Percentiles rank a stretch among this genome's conserved stretches.
These are phyloP conservation scores for Hemithea aestivaria DNA, from an alignment of 2,888 invertebrate species.

Conservation along the genomic window DNA sequence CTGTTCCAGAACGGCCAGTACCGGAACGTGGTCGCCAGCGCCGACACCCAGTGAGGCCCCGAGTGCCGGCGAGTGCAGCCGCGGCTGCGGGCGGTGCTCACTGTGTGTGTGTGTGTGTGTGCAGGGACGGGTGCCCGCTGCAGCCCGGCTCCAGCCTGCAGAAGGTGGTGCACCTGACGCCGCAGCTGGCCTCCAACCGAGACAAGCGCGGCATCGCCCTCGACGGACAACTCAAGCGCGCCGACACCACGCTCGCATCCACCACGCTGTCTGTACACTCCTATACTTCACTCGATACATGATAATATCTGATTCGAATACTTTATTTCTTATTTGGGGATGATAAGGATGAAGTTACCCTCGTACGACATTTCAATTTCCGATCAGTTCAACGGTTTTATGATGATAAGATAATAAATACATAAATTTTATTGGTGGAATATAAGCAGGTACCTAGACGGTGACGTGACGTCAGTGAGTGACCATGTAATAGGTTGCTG, in stretches of 20 bases:
- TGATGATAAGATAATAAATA: too few relatives aligned
- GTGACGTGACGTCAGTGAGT: not conserved
- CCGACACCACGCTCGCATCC: conserved; percentile 92
- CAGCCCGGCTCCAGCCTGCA: conserved; percentile 92
- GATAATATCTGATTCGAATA: too few relatives aligned
- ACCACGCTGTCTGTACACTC: conserved; percentile 88
- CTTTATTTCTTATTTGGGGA: too few relatives aligned
- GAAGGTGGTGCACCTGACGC: conserved; percentile 92
- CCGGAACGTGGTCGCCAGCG: conserved; percentile 90
- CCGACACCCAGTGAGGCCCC: conserved; percentile 91
- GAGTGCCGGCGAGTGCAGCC: conserved; percentile 66
- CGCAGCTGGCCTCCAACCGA: conserved; percentile 86
- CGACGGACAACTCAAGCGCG: conserved; percentile 92
- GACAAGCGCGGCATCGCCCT: conserved; percentile 94
- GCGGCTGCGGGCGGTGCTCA: conserved; percentile 92
- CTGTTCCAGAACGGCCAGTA: conserved; percentile 98
- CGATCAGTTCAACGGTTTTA: too few relatives aligned
- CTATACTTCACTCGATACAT: not conserved
- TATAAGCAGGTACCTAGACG: too few relatives aligned
- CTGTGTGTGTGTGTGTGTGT: conserved; percentile 5
- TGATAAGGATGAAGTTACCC: too few relatives aligned
- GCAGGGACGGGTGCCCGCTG: conserved; percentile 92
- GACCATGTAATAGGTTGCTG: conserved; percentile 52
- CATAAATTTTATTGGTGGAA: too few relatives aligned
- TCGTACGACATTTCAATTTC: too few relatives aligned